Evolutionary conservation across 1,140 invertebrate species (phyloP).

Genomic region (Ceratitis capitata): DNA sequence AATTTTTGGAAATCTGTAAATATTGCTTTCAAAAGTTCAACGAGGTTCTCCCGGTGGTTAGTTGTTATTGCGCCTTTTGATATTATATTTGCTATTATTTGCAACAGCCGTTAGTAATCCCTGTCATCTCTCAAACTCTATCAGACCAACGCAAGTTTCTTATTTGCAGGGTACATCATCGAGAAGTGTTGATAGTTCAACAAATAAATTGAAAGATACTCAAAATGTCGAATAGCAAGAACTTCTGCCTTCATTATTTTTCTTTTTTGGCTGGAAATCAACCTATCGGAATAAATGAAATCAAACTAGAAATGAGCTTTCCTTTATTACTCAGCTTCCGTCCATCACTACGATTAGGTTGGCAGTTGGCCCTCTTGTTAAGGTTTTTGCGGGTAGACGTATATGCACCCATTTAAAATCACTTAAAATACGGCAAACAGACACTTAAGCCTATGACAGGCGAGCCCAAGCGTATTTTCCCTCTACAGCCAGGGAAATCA

Average conservation of each 20-base stretch:
- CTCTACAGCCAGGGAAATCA: no score
- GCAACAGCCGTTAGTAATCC: not conserved
- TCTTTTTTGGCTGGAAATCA: no score
- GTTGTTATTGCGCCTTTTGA: not conserved
- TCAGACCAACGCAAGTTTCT: not conserved
- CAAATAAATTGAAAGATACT: not conserved
- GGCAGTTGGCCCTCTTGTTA: not conserved
- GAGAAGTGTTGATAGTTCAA: no score
- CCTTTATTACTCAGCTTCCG: not conserved
- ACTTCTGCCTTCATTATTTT: no score
- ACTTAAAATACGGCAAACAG: slow-evolving; percentile 14
- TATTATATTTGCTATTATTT: not conserved
- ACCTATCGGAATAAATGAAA: not conserved
- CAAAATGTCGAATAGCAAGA: not conserved
- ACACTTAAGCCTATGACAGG: slow-evolving; percentile 12
- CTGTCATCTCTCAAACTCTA: not conserved
- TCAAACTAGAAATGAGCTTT: slow-evolving; percentile 5
- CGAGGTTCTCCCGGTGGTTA: not conserved
- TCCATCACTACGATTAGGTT: not conserved
- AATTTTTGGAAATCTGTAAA: not conserved
- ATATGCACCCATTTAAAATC: slow-evolving; percentile 31
- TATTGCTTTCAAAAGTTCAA: not conserved
- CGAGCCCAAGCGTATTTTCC: not conserved
- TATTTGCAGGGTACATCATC: no score
- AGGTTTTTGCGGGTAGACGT: not conserved